Evolutionary conservation across 2,888 invertebrate genomes (phyloP).

Genomic region (Bellardia pandia): DNA sequence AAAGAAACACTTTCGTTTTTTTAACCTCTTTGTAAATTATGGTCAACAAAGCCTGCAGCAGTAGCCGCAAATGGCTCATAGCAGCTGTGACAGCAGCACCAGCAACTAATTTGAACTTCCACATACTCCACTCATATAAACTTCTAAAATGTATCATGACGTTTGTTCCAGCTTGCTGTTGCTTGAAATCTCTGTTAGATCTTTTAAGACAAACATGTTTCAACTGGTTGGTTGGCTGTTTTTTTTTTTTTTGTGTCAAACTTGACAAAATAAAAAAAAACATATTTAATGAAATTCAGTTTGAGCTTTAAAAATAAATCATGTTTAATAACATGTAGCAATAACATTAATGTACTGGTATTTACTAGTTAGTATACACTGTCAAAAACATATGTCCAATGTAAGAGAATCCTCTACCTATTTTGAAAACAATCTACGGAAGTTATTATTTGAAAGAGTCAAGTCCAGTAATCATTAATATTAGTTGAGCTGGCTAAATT

Average conservation of each 20-base stretch:
- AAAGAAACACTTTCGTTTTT: conserved; percentile 65
- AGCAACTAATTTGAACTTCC: conserved; percentile 51
- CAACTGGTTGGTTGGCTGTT: not conserved
- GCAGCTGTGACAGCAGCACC: conserved; percentile 42
- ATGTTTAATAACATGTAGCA: conserved; percentile 51
- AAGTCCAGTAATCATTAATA: no score
- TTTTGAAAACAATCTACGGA: no score
- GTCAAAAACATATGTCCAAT: not conserved
- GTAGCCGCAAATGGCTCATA: not conserved
- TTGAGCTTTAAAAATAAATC: conserved; percentile 45
- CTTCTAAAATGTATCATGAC: conserved; percentile 4
- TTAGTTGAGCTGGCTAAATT: no score
- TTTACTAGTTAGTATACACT: not conserved
- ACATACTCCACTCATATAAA: conserved; percentile 6
- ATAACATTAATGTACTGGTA: not conserved
- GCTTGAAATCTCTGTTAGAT: conserved; percentile 37
- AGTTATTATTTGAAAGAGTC: no score
- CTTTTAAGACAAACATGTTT: conserved; percentile 25
- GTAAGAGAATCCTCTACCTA: no score
- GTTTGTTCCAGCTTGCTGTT: not conserved
- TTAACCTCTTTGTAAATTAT: not conserved
- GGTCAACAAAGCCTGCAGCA: not conserved
- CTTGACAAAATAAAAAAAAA: conserved; percentile 40
- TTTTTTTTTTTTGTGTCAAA: conserved; percentile 23
- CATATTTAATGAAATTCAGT: not conserved